Conservation (phyloP, 2,113 vertebrate species). For the Danionella cerebrum region DNA sequence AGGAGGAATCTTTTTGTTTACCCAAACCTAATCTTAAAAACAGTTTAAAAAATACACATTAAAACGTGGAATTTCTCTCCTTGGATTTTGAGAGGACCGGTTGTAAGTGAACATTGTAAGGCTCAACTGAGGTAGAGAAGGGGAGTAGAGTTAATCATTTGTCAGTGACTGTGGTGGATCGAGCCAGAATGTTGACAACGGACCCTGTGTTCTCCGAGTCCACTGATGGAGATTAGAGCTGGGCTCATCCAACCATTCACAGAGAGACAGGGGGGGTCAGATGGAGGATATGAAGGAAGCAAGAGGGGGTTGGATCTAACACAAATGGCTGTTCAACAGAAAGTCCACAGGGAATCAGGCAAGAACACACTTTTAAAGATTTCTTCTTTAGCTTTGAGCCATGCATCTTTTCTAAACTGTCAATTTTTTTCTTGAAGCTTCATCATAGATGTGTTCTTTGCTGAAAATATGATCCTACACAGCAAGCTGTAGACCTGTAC, state of each 20-base stretch:
- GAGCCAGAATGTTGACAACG: conserved; percentile 62
- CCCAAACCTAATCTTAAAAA: too few species aligned
- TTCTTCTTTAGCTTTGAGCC: not conserved
- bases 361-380: not conserved
- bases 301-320: not conserved
- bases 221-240: conserved; percentile 59
- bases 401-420: not conserved
- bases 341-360: not conserved
- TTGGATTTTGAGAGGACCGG: not conserved
- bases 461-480: not conserved
- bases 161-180: conserved; percentile 60
- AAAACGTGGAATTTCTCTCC: too few species aligned
- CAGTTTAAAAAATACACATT: too few species aligned
- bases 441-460: not conserved
- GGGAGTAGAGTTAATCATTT: conserved; percentile 63
- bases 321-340: conserved; percentile 21
- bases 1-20: too few species aligned
- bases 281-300: not conserved
- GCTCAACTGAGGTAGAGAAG: not conserved
- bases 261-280: not conserved
- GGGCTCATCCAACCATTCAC: conserved; percentile 47
- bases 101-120: not conserved
- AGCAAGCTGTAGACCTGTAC: not conserved
- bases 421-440: not conserved
- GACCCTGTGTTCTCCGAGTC: conserved; percentile 56